phyloP scores from a whole-genome alignment of 53 echinoderm and acorn worm genomes.

The Mesocentrotus franciscanus region DNA sequence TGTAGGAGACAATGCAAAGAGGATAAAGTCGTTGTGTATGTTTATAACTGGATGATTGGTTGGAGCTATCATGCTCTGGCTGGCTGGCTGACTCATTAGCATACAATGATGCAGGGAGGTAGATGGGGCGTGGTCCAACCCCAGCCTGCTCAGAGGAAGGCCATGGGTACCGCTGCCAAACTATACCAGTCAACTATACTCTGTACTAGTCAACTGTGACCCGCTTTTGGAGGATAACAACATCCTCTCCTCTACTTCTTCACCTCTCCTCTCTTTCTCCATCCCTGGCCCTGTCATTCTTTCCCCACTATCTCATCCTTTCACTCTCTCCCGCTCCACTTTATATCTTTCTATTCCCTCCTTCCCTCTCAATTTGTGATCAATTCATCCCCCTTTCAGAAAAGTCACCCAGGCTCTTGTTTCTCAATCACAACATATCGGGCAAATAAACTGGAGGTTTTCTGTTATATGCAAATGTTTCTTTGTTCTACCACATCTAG shows the following conservation, averaged over 20 bases:
- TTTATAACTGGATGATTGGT: conserved; percentile 29
- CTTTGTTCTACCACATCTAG: background rate
- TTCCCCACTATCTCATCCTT: background rate
- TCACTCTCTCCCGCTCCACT: background rate
- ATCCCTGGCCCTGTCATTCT: background rate
- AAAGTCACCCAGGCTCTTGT: background rate
- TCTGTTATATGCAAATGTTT: background rate
- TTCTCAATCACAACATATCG: background rate
- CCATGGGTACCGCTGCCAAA: conserved; percentile 40
- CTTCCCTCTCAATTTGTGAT: background rate
- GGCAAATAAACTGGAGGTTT: background rate
- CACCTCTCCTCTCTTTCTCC: background rate
- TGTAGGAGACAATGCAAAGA: conserved; percentile 7
- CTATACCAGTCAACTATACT: conserved; percentile 33
- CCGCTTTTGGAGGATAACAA: conserved; percentile 8
- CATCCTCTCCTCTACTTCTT: background rate
- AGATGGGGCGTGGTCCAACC: conserved; percentile 43
- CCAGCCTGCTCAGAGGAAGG: conserved; percentile 5
- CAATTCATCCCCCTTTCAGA: background rate
- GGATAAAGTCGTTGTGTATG: conserved; percentile 38
- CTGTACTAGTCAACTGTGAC: conserved; percentile 52
- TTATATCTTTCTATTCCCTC: background rate
- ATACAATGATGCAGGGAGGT: conserved; percentile 59
- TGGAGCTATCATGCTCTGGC: conserved; percentile 27
- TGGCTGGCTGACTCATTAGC: conserved; percentile 63